These are phyloP conservation scores for Protonemura montana DNA, from an alignment of 2,888 invertebrate species.

Conservation along the genomic window DNA sequence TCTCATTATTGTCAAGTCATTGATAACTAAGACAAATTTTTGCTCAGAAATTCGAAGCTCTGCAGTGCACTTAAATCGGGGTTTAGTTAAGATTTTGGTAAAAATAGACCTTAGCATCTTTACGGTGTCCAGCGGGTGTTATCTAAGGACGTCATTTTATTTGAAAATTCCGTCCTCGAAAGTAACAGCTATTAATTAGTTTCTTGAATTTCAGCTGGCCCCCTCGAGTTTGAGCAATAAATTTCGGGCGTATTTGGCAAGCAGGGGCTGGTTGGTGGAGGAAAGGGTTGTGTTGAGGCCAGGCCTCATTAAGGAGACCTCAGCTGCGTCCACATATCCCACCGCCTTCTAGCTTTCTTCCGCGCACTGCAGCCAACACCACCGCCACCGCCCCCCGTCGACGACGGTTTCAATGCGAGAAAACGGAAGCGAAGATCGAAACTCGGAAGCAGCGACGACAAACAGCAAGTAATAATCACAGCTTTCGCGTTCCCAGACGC, in stretches of 20 bases:
- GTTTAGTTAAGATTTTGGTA: too few relatives aligned
- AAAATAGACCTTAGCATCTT: too few relatives aligned
- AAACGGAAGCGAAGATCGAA: not conserved
- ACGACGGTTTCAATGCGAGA: not conserved
- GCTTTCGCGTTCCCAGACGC: not conserved
- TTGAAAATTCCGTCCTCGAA: not conserved
- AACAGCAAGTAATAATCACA: not conserved
- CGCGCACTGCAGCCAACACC: not conserved
- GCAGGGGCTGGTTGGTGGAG: not conserved
- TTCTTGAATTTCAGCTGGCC: not conserved
- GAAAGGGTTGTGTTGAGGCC: slow-evolving; percentile 1
- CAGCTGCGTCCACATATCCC: slow-evolving; percentile 31
- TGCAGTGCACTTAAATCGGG: too few relatives aligned
- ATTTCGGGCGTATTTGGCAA: slow-evolving; percentile 21
- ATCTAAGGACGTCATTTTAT: not conserved
- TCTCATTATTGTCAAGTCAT: not conserved
- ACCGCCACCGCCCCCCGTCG: not conserved
- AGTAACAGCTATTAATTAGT: slow-evolving; percentile 12
- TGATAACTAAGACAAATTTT: not conserved
- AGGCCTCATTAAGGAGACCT: slow-evolving; percentile 28
- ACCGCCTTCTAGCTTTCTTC: slow-evolving; percentile 20
- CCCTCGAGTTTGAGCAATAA: not conserved
- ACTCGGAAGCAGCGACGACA: not conserved
- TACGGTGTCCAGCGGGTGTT: not conserved
- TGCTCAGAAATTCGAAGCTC: too few relatives aligned